Base-by-base conservation (phyloP, 2,113 vertebrate genomes). In the Willisornis vidua region DNA sequence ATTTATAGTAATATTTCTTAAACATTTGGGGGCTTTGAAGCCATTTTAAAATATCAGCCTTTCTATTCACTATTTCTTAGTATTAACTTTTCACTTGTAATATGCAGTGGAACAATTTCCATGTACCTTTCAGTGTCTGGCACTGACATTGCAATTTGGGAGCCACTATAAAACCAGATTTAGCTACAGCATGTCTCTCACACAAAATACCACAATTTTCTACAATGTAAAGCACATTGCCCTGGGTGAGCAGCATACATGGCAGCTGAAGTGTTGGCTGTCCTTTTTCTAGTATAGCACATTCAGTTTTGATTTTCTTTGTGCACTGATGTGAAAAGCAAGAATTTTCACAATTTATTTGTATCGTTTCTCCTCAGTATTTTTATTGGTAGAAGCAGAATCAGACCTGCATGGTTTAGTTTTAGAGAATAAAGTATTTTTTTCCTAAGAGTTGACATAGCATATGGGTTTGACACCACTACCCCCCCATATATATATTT, bases 301-400 rank as follows among this genome's bases (percentile, higher is more conserved):
- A 8, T 19, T 77, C 5, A 3, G 8, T 28, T 90, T 84, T 4
- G 2, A 37, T 86, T 95, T 93, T 67, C 29, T 80, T 46, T 2
- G 1, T 45, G 13, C 25, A 15, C 20, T 55, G 35, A 29, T 65
- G 67, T 61, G 68, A 67, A 74, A 91, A 29, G 0, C 0, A 49
- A 91, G 58, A 93, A 35, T 1, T 4, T 39, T 28, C 37, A 59
- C 24, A 77, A 41, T 7, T 75, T 2, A n/a, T 35, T 52, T 2
- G 3, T 74, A 49, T 45, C 4, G 0, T 58, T 71, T 72, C 33
- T 57, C 6, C 5, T 31, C 0, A 0, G 23, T 51, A 26, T 24
- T 83, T 87, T 73, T 48, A n/a, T 10, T n/a, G 87, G 22, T 35
- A 65, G 59, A 46, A 55, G 49, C 8, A 90, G 83, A 86, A 49